Conservation (phyloP, 2,888 invertebrate species). For the Athripsodes cinereus region DNA sequence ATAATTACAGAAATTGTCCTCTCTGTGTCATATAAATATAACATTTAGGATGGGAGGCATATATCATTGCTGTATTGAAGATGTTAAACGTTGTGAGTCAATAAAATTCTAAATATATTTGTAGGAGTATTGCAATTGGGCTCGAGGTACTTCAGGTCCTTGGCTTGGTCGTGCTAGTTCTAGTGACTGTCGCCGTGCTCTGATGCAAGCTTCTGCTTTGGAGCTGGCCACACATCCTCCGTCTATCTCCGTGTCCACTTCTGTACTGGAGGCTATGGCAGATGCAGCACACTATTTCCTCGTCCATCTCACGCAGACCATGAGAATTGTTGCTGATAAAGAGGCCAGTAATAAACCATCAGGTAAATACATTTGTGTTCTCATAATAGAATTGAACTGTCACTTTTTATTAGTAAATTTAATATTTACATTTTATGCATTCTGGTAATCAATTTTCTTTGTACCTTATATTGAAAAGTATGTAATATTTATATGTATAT, state of each 20-base stretch:
- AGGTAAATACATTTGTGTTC: constrained; percentile 12
- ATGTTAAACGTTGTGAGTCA: too few relatives aligned
- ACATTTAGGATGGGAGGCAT: too few relatives aligned
- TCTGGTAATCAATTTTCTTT: too few relatives aligned
- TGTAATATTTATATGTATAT: too few relatives aligned
- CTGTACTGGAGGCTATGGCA: constrained; percentile 39
- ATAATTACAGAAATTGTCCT: too few relatives aligned
- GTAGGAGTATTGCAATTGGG: constrained; percentile 40
- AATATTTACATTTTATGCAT: too few relatives aligned
- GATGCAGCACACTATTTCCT: constrained; percentile 43
- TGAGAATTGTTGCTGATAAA: constrained; percentile 41
- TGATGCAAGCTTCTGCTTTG: constrained; percentile 44
- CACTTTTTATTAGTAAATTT: too few relatives aligned
- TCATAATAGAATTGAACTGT: too few relatives aligned
- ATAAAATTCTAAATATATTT: too few relatives aligned
- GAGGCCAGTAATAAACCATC: constrained; percentile 42
- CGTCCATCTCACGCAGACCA: constrained; percentile 43
- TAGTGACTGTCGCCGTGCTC: constrained; percentile 43
- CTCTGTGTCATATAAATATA: too few relatives aligned
- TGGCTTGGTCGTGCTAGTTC: constrained; percentile 42
- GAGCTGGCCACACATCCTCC: constrained; percentile 42
- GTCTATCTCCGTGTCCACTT: constrained; percentile 39
- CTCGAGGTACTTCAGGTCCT: constrained; percentile 36
- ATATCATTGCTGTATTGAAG: too few relatives aligned
- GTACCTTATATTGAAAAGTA: too few relatives aligned